Percentiles rank a stretch among this genome's conserved stretches.
Conservation (phyloP, 2,797 vertebrate species). For the Spinibarbus caldwelli region DNA sequence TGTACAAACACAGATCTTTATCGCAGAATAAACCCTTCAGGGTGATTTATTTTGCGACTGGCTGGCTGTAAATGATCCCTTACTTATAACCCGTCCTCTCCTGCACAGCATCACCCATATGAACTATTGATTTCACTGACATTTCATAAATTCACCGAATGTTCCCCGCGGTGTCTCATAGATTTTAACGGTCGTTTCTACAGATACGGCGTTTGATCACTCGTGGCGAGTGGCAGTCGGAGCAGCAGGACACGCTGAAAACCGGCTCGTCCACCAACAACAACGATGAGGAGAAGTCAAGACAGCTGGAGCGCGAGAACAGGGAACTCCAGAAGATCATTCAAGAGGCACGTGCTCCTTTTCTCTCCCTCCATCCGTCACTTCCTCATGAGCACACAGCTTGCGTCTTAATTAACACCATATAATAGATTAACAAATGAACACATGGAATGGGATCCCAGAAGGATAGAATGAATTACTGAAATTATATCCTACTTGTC, state of each 20-base stretch:
- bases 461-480: neutral
- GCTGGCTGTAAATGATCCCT: neutral
- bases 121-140: conserved; percentile 1
- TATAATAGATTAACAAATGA: neutral
- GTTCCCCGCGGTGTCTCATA: neutral
- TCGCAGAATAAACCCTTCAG: neutral
- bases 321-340: conserved; percentile 94
- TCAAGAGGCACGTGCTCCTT: conserved; percentile 81
- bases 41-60: neutral
- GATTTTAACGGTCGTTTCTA: neutral
- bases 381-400: neutral
- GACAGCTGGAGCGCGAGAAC: conserved; percentile 93
- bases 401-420: neutral
- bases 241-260: conserved; percentile 96
- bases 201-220: conserved; percentile 95
- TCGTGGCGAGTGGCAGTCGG: conserved; percentile 94
- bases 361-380: conserved; percentile 1
- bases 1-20: neutral
- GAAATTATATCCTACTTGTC: neutral
- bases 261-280: conserved; percentile 96
- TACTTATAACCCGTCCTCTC: neutral
- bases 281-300: conserved; percentile 96
- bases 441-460: neutral
- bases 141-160: neutral
- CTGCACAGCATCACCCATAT: neutral